These are phyloP conservation scores for Barbus barbus DNA, from an alignment of 2,113 vertebrate species.

Conservation along the genomic window DNA sequence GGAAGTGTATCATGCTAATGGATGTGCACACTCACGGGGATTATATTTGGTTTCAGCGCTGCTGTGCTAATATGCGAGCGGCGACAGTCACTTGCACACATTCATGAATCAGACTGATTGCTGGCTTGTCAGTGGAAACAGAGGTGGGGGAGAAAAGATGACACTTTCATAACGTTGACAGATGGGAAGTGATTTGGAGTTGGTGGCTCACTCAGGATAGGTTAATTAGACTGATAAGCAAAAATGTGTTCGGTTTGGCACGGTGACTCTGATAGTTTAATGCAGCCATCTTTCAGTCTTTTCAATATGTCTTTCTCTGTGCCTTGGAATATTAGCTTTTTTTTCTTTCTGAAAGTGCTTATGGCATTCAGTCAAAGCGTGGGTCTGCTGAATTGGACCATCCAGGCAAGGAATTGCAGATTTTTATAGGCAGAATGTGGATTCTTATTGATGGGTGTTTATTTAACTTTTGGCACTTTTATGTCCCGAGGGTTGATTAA, in stretches of 20 bases:
- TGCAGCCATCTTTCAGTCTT: conserved; percentile 46
- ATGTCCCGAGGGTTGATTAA: not conserved
- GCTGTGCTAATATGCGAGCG: conserved; percentile 54
- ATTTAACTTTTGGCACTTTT: not conserved
- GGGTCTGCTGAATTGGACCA: conserved; percentile 1
- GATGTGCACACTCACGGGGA: conserved; percentile 47
- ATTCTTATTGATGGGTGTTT: conserved; percentile 16
- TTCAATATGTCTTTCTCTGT: conserved; percentile 46
- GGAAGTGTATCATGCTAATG: conserved; percentile 45
- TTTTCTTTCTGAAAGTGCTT: not conserved
- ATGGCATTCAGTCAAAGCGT: not conserved
- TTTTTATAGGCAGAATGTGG: conserved; percentile 26
- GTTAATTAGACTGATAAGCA: conserved; percentile 76
- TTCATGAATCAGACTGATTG: conserved; percentile 71
- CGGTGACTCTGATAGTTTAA: conserved; percentile 54
- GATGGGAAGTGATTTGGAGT: conserved; percentile 74
- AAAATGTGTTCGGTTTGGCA: conserved; percentile 69
- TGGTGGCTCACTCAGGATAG: conserved; percentile 65
- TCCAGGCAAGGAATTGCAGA: conserved; percentile 21
- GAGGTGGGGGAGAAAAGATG: conserved; percentile 62
- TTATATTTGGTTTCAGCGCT: conserved; percentile 52
- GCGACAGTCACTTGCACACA: conserved; percentile 56
- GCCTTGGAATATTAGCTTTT: conserved; percentile 11
- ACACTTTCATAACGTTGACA: conserved; percentile 65
- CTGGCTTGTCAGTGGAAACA: conserved; percentile 63